Percentiles rank a stretch among this genome's conserved stretches.
Conservation (phyloP, 2,113 vertebrate species). For the Shinisaurus crocodilurus region DNA sequence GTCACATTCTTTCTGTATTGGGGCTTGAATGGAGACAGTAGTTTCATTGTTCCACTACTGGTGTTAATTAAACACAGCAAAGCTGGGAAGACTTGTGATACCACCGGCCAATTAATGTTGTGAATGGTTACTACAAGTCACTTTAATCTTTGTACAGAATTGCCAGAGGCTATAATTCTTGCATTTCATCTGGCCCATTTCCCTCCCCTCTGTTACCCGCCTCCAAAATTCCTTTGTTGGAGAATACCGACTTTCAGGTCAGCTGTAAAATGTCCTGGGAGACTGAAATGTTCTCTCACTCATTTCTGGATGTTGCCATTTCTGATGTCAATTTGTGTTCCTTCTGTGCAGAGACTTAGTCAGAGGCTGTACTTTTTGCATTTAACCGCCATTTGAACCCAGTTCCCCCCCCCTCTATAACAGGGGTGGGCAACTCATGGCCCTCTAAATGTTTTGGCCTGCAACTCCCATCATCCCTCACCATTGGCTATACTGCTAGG, state of each 20-base stretch:
- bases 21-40: not conserved
- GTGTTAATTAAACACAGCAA: not conserved
- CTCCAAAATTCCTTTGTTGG: not conserved
- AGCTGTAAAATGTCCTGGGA: not conserved
- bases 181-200: not conserved
- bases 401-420: too few species aligned
- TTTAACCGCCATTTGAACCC: too few species aligned
- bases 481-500: too few species aligned
- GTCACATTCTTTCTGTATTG: not conserved
- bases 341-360: not conserved
- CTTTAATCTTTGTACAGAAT: not conserved
- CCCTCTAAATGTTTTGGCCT: too few species aligned
- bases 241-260: not conserved
- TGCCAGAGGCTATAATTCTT: not conserved
- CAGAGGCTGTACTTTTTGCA: too few species aligned
- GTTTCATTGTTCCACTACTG: not conserved
- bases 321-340: not conserved
- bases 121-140: not conserved
- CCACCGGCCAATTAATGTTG: not conserved
- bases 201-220: too few species aligned
- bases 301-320: not conserved
- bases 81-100: not conserved
- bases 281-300: not conserved
- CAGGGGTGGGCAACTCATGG: too few species aligned
- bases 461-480: too few species aligned